Percentiles rank a stretch among this genome's conserved stretches.
These are phyloP conservation scores for Pelodytes ibericus DNA, from an alignment of 2,797 vertebrate genomes.

Conservation along the genomic window DNA sequence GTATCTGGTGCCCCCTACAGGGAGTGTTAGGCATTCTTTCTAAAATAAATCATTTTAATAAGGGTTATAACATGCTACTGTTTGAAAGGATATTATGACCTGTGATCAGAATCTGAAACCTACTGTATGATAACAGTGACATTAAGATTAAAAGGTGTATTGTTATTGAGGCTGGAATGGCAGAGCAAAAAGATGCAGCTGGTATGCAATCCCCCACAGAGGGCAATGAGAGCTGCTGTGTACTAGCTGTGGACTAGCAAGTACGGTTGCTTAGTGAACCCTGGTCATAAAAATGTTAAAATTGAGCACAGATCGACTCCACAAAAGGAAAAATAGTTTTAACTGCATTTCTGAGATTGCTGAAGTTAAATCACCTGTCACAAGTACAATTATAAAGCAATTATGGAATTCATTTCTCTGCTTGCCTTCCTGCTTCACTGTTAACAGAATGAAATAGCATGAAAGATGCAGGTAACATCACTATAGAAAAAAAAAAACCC, in stretches of 20 bases:
- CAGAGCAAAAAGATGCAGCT: not conserved
- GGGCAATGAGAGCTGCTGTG: not conserved
- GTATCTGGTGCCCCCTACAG: constrained; percentile 35
- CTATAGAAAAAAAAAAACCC: constrained; percentile 29
- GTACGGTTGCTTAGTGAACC: constrained; percentile 3
- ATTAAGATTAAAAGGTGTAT: not conserved
- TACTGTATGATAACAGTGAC: not conserved
- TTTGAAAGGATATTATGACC: not conserved
- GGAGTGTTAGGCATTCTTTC: not conserved
- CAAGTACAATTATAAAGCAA: constrained; percentile 54
- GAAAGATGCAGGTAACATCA: constrained; percentile 41
- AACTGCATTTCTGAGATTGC: constrained; percentile 37
- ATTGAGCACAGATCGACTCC: constrained; percentile 31
- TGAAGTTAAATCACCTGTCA: constrained; percentile 52
- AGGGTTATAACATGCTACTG: not conserved
- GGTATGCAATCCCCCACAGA: not conserved
- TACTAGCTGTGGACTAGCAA: not conserved
- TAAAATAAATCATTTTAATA: not conserved
- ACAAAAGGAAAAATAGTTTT: constrained; percentile 46
- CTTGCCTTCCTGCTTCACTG: constrained; percentile 48
- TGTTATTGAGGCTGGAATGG: not conserved
- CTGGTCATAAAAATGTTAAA: constrained; percentile 28
- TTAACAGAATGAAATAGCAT: constrained; percentile 49
- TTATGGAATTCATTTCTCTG: constrained; percentile 54
- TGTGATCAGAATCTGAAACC: not conserved